Evolutionary conservation across 2,113 vertebrate genomes (phyloP).

Genomic region (Scomber scombrus): DNA sequence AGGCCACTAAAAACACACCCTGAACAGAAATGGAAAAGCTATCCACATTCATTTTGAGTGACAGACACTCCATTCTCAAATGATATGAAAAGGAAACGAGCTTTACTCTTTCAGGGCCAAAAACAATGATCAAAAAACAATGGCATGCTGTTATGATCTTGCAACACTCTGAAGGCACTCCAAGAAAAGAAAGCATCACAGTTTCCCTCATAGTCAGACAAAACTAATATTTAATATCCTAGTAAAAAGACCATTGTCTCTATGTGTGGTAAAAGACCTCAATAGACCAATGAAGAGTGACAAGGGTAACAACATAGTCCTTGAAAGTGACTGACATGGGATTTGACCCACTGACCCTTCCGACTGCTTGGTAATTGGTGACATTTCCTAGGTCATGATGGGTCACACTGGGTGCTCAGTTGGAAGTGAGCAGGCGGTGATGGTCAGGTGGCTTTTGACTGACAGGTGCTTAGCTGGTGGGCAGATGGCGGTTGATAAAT

Average conservation of each 20-base stretch:
- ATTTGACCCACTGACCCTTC: slow-evolving; percentile 51
- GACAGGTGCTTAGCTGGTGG: slow-evolving; percentile 50
- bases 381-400: slow-evolving; percentile 64
- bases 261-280: neutral
- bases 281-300: slow-evolving; percentile 8
- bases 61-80: slow-evolving; percentile 36
- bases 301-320: slow-evolving; percentile 21
- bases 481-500: slow-evolving; percentile 36
- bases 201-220: neutral
- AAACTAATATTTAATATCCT: neutral
- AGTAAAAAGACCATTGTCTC: neutral
- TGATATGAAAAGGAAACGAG: neutral
- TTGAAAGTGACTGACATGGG: slow-evolving; percentile 17
- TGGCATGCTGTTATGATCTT: neutral
- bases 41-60: slow-evolving; percentile 5
- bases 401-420: slow-evolving; percentile 43
- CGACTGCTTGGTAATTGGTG: slow-evolving; percentile 59
- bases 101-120: neutral
- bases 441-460: slow-evolving; percentile 61
- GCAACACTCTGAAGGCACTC: neutral
- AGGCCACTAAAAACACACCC: slow-evolving; percentile 45
- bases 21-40: slow-evolving; percentile 16
- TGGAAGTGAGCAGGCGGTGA: slow-evolving; percentile 37
- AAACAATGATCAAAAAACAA: neutral
- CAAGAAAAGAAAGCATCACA: neutral